Percentiles rank a stretch among this genome's conserved stretches.
These are phyloP conservation scores for Merops nubicus DNA, from an alignment of 2,113 vertebrate species.

Conservation along the genomic window DNA sequence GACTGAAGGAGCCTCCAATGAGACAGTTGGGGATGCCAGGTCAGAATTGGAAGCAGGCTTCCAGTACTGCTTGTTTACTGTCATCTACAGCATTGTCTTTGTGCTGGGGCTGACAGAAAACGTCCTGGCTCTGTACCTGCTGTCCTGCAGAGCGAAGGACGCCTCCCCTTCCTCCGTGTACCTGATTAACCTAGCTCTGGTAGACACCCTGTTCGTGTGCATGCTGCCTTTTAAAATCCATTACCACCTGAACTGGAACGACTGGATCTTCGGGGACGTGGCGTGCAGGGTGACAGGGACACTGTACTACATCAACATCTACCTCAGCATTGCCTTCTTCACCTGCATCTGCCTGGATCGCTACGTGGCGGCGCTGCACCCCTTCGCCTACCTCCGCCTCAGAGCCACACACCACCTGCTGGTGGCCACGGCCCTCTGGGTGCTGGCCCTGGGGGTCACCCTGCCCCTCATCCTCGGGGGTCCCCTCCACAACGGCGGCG, in stretches of 20 bases:
- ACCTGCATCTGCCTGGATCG: slow-evolving; percentile 81
- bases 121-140: slow-evolving; percentile 69
- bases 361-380: slow-evolving; percentile 81
- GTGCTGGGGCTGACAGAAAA: slow-evolving; percentile 80
- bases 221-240: slow-evolving; percentile 82
- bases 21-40: not conserved
- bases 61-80: slow-evolving; percentile 77
- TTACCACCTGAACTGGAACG: slow-evolving; percentile 77
- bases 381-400: slow-evolving; percentile 74
- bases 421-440: slow-evolving; percentile 71
- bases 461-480: slow-evolving; percentile 63
- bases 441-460: not conserved
- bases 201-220: slow-evolving; percentile 75
- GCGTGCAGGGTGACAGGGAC: slow-evolving; percentile 73
- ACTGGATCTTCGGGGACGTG: slow-evolving; percentile 79
- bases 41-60: slow-evolving; percentile 65
- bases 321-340: slow-evolving; percentile 83
- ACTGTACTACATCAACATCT: slow-evolving; percentile 78
- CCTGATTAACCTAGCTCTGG: slow-evolving; percentile 81
- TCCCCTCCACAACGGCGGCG: not conserved
- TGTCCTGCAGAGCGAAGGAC: slow-evolving; percentile 47
- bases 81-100: slow-evolving; percentile 74
- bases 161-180: slow-evolving; percentile 72
- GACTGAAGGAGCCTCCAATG: not conserved
- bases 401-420: not conserved